phyloP scores from a whole-genome alignment of 2,888 invertebrate species.

The Yponomeuta plumbellus region DNA sequence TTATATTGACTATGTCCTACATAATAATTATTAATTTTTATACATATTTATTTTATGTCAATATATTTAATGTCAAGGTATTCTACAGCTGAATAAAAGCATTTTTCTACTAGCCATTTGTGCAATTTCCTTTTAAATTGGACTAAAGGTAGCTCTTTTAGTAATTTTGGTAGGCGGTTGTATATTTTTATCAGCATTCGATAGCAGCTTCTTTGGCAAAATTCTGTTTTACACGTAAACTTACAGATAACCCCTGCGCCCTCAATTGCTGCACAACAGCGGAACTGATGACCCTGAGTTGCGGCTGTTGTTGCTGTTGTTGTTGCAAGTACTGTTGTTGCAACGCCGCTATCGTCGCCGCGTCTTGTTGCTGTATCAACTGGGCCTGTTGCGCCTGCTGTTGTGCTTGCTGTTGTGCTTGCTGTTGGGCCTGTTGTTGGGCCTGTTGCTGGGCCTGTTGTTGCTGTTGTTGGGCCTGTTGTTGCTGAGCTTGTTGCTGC shows the following conservation, averaged over 20 bases:
- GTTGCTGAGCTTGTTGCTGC: slow-evolving; percentile 38
- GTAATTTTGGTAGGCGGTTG: too few species aligned
- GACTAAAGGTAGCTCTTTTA: too few species aligned
- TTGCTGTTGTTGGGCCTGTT: slow-evolving; percentile 36
- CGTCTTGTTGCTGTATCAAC: slow-evolving; percentile 57
- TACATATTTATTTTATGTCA: too few species aligned
- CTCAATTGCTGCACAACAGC: slow-evolving; percentile 77
- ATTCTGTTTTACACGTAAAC: too few species aligned
- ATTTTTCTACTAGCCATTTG: too few species aligned
- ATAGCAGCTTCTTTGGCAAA: too few species aligned
- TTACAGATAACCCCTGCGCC: slow-evolving; percentile 70
- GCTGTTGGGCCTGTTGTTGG: slow-evolving; percentile 41
- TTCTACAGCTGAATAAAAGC: too few species aligned
- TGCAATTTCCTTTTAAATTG: too few species aligned
- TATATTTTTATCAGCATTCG: too few species aligned
- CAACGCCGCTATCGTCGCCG: slow-evolving; percentile 66
- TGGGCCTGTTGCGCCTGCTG: slow-evolving; percentile 61
- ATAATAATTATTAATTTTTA: too few species aligned
- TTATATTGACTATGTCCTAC: too few species aligned
- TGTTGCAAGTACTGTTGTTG: slow-evolving; percentile 65
- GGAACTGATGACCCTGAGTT: slow-evolving; percentile 76
- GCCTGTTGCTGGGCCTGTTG: slow-evolving; percentile 43
- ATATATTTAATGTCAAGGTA: too few species aligned
- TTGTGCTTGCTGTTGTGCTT: slow-evolving; percentile 37
- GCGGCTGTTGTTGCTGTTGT: slow-evolving; percentile 69